Base-by-base conservation (phyloP, 2,888 invertebrate genomes). In the Pyrochroa serraticornis region DNA sequence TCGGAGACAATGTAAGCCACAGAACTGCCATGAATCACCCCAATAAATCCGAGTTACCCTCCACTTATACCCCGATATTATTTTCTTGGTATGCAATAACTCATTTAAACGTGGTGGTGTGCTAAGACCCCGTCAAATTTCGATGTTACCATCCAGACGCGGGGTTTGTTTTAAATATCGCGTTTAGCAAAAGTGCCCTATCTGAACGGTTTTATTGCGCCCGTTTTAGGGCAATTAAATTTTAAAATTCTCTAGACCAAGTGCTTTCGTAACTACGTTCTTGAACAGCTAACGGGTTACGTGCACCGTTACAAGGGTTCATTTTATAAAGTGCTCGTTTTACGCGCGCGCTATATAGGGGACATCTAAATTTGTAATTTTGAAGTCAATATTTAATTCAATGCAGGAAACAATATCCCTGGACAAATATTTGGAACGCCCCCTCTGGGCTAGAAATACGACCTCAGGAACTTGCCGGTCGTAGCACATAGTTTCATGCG, bases 101-200 rank as follows among this genome's bases (percentile, higher is more conserved):
- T 60, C 60, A 55, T 60, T 60, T 59, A 50, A 38, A 38, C 46
- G 22, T 22, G 37, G 49, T 42, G 41, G 46, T 47, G 47, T 30
- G 50, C 49, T 44, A 52, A 52, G 48, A 5, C 22, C 5, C 57
- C 64, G 58, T 60, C 59, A 58, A 58, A 63, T 61, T 66, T 63
- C 53, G 53, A 57, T 64, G 63, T 59, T 57, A 39, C 39, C 41
- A 52, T 48, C 47, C 58, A 39, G 38, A 48, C 45, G 47, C 22
- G 53, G 58, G 60, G 56, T 58, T 58, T 43, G 60, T 52, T 58
- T 62, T 64, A 64, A 63, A 64, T 64, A 64, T 64, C 54, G 49
- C 22, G 22, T 22, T 22, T 22, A 22, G 5, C 22, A 22, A 22
- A 22, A 22, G 22, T 5, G 22, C 38, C 56, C 44, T 50, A 55